A percentile compares a stretch with the other conserved stretches of the same genome.
These are phyloP conservation scores for Coenonympha glycerion DNA, from an alignment of 2,888 invertebrate species.

Conservation along the genomic window DNA sequence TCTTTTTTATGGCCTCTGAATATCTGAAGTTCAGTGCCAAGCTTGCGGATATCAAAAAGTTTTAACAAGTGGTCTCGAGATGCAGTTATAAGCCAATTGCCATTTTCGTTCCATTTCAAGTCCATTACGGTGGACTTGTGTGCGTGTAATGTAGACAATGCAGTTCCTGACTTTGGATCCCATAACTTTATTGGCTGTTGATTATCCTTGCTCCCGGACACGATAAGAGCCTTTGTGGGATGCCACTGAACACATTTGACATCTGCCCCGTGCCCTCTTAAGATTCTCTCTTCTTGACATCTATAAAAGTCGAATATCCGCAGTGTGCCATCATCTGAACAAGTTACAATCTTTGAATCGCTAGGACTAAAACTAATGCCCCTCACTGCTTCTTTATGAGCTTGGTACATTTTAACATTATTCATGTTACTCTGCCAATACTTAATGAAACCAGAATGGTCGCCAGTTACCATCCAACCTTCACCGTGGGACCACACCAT, in stretches of 20 bases:
- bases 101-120: conserved; percentile 99
- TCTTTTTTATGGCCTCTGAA: conserved; percentile 99
- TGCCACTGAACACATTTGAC: conserved; percentile 99
- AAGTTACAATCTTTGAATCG: conserved; percentile 98
- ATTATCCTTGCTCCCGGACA: conserved; percentile 99
- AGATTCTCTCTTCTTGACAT: conserved; percentile 95
- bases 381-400: conserved; percentile 99
- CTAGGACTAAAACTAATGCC: conserved; percentile 99
- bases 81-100: conserved; percentile 99
- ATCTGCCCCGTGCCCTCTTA: conserved; percentile 97
- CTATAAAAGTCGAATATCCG: conserved; percentile 99
- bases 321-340: conserved; percentile 99
- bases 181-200: conserved; percentile 99
- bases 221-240: conserved; percentile 96
- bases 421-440: conserved; percentile 99
- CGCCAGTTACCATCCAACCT: conserved; percentile 99
- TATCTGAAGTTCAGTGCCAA: conserved; percentile 95
- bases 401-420: conserved; percentile 99
- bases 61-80: conserved; percentile 98
- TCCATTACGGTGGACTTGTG: conserved; percentile 99
- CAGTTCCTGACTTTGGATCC: conserved; percentile 98
- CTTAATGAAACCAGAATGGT: conserved; percentile 98
- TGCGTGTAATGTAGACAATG: conserved; percentile 97
- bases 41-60: conserved; percentile 96
- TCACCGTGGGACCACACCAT: conserved; percentile 99